A percentile compares a stretch with the other conserved stretches of the same genome.
Conservation (phyloP, 2,888 invertebrate genomes). For the Campopleginae sp. region DNA sequence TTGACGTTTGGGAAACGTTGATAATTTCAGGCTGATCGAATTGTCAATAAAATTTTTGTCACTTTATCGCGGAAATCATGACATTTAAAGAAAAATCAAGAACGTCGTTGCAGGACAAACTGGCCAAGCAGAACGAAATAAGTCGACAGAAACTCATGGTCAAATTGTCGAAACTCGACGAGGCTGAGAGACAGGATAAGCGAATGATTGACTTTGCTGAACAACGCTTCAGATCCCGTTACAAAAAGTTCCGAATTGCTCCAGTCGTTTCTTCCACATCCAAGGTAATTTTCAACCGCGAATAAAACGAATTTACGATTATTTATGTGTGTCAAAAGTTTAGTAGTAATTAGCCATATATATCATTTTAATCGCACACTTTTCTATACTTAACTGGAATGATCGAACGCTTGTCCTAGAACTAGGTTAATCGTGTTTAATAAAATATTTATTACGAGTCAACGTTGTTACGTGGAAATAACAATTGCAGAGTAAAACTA, state of each 20-base stretch:
- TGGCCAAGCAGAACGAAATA: conserved; percentile 70
- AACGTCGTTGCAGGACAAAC: conserved; percentile 63
- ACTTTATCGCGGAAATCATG: conserved; percentile 15
- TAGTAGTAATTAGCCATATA: not conserved
- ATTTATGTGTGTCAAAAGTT: not conserved
- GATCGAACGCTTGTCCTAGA: not conserved
- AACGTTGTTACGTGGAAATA: not conserved
- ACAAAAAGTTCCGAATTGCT: conserved; percentile 67
- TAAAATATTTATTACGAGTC: conserved; percentile 2
- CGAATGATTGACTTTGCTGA: conserved; percentile 72
- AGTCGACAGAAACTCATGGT: conserved; percentile 68
- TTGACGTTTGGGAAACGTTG: not conserved
- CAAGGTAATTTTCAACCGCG: conserved; percentile 32
- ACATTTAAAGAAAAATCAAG: conserved; percentile 64
- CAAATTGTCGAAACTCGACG: conserved; percentile 72
- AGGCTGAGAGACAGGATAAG: conserved; percentile 70
- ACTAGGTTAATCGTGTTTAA: not conserved
- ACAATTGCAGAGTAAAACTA: not conserved
- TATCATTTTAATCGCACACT: not conserved
- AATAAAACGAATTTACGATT: not conserved
- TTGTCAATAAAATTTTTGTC: conserved; percentile 27
- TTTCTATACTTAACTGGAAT: not conserved
- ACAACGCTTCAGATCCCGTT: conserved; percentile 72
- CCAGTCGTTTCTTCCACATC: conserved; percentile 38
- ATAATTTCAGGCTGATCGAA: not conserved